Base-by-base conservation (phyloP, 1,140 invertebrate species). In the Lamellibrachia luymesi region DNA sequence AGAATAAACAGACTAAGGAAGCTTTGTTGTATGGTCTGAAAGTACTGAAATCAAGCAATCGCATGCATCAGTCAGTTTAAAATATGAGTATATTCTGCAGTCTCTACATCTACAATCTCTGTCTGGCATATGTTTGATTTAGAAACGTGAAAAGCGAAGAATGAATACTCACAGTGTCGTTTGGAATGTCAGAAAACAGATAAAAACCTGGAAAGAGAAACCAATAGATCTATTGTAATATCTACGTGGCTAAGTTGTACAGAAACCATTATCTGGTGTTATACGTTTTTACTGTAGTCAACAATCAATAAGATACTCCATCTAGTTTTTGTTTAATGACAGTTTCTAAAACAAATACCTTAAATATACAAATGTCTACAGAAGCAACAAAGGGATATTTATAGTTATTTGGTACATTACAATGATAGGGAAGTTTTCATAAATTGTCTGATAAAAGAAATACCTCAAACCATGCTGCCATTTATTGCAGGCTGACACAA, bases 1-100 rank as follows among this genome's bases (percentile, higher is more conserved):
- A 99, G 97, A 90, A 99, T 98, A 96, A 98, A 99, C 95, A 99
- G 97, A 95, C 97, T 98, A 94, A 99, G 97, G 96, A 98, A 98
- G 94, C 98, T 98, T 95, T 98, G 97, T 94, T 97, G 97, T 56
- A 98, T 96, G 2, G 98, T 98, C 91, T 96, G 96, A 95, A 98
- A 98, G 96, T 98, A 98, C 94, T 96, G 94, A 92, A 95, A 96
- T 80, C 64, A 80, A 80, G 64, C 64, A 80, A 80, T 10, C 25
- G 8, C 64, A 80, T 80, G 64, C 64, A 80, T 22, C 6, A 80
- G 25, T 80, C 64, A 91, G 91, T n/a, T 91, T 91, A 50, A 80
- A 6, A 91, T 51, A 4, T n/a, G 10, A 91, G 91, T n/a, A 91
- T 2, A 80, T 17, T 7, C 52, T 7, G 52, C 6, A 56, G 52